Base-by-base conservation (phyloP, 2,797 vertebrate species). In the Danio tinwini region DNA sequence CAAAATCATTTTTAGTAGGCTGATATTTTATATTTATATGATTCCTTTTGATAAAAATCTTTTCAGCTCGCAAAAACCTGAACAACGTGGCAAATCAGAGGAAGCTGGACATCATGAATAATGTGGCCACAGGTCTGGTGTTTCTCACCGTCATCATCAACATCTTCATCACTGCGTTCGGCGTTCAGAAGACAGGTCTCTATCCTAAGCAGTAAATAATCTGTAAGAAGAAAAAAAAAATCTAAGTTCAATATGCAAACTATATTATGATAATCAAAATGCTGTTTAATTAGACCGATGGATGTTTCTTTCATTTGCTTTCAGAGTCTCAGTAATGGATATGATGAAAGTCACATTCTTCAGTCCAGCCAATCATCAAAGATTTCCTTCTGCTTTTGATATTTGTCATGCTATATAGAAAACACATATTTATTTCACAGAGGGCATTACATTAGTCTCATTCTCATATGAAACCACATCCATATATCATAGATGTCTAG, bases 81-180 rank as follows among this genome's bases (percentile, higher is more conserved):
- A 97, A 91, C 0, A 91, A 96, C 0, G 90, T 95, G 2, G 83
- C 89, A 72, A 96, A 96, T 86, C 97, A 98, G 62, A 93, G 92
- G 77, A 88, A 81, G 12, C 91, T 98, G 73, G 91, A 97, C 72
- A 87, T 94, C 64, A 92, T 96, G 88, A 98, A 97, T 92, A 97
- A 97, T 0, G 42, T 85, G 1, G 88, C 92, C 49, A 98, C 95
- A 1, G 71, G 87, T 17, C 78, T 97, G 74, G 93, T 98, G 85
- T 96, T 96, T 87, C 80, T 97, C 89, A 95, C 95, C 0, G 95
- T 96, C 72, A 88, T 97, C 86, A 87, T 96, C 92, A 98, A 97
- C 84, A 91, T 98, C 89, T 96, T 96, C 90, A 97, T 99, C 91
- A 94, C 95, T 0, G 95, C 95, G 10, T 96, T 98, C 0, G 96